Conservation (phyloP, 2,797 vertebrate species). For the Lagocephalus sceleratus region DNA sequence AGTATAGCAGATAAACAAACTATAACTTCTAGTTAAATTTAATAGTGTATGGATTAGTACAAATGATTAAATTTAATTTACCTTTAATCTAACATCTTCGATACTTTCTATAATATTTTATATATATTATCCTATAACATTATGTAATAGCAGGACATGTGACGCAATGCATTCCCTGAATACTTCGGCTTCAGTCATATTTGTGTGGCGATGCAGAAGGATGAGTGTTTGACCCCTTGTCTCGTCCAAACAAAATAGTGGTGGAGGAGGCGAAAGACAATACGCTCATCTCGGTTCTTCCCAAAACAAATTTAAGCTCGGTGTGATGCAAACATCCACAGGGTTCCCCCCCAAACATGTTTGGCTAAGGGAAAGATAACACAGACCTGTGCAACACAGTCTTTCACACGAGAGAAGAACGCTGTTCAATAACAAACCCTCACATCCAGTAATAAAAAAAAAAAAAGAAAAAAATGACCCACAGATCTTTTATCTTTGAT, state of each 20-base stretch:
- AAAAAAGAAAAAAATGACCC: no score
- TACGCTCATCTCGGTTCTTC: slow-evolving; percentile 13
- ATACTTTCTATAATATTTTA: no score
- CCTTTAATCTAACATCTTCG: no score
- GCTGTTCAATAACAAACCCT: not conserved
- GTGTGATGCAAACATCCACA: slow-evolving; percentile 13
- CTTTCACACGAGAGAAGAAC: slow-evolving; percentile 1
- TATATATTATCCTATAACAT: no score
- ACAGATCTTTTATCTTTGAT: no score
- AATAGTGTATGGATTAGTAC: no score
- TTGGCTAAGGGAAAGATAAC: slow-evolving; percentile 24
- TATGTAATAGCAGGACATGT: not conserved
- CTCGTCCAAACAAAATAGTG: slow-evolving; percentile 34
- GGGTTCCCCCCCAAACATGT: slow-evolving; percentile 18
- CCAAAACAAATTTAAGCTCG: slow-evolving; percentile 42
- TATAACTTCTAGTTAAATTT: no score
- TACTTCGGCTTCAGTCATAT: not conserved
- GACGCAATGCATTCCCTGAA: slow-evolving; percentile 10
- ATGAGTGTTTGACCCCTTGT: slow-evolving; percentile 4
- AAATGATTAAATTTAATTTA: no score
- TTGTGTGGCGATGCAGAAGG: not conserved
- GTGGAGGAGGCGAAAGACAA: slow-evolving; percentile 13
- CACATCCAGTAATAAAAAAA: no score
- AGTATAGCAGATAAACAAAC: no score
- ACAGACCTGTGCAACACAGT: not conserved